Conservation (phyloP, 2,113 vertebrate genomes). For the Zeus faber region DNA sequence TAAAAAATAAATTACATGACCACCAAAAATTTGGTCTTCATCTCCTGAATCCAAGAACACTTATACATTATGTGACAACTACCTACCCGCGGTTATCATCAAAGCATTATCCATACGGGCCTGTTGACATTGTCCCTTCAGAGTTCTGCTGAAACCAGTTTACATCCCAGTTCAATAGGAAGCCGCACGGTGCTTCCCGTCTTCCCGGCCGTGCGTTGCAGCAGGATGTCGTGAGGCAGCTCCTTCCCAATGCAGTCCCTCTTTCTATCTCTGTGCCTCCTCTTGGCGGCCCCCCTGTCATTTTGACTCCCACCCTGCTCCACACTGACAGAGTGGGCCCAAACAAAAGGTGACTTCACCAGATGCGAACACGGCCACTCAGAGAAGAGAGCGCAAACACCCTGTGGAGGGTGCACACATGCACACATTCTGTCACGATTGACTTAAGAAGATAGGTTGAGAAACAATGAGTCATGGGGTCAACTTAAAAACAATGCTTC, state of each 20-base stretch:
- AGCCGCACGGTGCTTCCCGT: not conserved
- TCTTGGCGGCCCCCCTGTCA: constrained; percentile 34
- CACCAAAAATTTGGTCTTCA: too few species aligned
- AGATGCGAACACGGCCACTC: not conserved
- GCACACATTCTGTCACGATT: too few species aligned
- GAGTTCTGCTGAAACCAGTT: constrained; percentile 7
- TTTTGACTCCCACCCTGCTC: constrained; percentile 36
- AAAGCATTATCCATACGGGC: constrained; percentile 11
- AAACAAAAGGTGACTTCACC: constrained; percentile 46
- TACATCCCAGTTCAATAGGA: not conserved
- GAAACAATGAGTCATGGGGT: too few species aligned
- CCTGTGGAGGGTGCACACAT: too few species aligned
- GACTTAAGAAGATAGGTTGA: too few species aligned
- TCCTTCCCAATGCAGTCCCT: constrained; percentile 29
- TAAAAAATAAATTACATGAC: too few species aligned
- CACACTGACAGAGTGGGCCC: constrained; percentile 25
- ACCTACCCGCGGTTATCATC: too few species aligned
- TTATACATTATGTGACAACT: too few species aligned
- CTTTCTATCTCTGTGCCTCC: too few species aligned
- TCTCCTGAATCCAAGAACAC: too few species aligned
- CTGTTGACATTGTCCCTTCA: constrained; percentile 35
- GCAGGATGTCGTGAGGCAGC: constrained; percentile 16
- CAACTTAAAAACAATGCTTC: too few species aligned
- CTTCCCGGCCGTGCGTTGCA: constrained; percentile 10
- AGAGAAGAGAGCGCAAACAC: constrained; percentile 18